Percentiles rank a stretch among this genome's conserved stretches.
phyloP scores from a whole-genome alignment of 2,888 invertebrate species.

The Parnassius mnemosyne region DNA sequence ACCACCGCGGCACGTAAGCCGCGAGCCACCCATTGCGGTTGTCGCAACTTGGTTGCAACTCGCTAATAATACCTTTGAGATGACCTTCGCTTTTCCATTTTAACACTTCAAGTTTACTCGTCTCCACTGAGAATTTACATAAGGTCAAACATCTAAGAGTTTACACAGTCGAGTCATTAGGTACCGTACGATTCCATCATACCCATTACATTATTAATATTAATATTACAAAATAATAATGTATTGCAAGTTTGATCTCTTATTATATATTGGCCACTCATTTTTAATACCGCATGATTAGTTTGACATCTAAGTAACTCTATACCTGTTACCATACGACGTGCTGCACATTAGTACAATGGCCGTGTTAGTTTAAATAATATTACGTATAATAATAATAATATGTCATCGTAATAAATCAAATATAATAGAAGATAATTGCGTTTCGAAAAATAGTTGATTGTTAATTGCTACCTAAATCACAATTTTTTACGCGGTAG shows the following conservation, averaged over 20 bases:
- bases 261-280: slow-evolving; percentile 4
- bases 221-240: too few relatives aligned
- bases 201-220: too few relatives aligned
- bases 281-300: slow-evolving; percentile 14
- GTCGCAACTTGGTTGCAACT: slow-evolving; percentile 22
- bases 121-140: background rate
- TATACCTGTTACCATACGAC: slow-evolving; percentile 10
- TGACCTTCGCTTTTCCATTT: slow-evolving; percentile 18
- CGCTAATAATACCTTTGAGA: slow-evolving; percentile 11
- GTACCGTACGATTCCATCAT: too few relatives aligned
- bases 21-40: slow-evolving; percentile 26
- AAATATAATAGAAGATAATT: slow-evolving; percentile 2
- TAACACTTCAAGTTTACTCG: slow-evolving; percentile 14
- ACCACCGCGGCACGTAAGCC: slow-evolving; percentile 34
- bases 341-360: slow-evolving; percentile 13
- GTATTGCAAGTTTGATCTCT: too few relatives aligned
- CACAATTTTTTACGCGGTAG: too few relatives aligned
- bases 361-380: slow-evolving; percentile 17
- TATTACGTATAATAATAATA: slow-evolving; percentile 9
- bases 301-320: slow-evolving; percentile 19
- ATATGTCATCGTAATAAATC: background rate
- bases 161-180: too few relatives aligned
- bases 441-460: slow-evolving; percentile 2
- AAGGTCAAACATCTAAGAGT: too few relatives aligned
- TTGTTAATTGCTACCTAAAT: background rate